Base-by-base conservation (phyloP, 2,797 vertebrate genomes). In the Borostomias antarcticus region DNA sequence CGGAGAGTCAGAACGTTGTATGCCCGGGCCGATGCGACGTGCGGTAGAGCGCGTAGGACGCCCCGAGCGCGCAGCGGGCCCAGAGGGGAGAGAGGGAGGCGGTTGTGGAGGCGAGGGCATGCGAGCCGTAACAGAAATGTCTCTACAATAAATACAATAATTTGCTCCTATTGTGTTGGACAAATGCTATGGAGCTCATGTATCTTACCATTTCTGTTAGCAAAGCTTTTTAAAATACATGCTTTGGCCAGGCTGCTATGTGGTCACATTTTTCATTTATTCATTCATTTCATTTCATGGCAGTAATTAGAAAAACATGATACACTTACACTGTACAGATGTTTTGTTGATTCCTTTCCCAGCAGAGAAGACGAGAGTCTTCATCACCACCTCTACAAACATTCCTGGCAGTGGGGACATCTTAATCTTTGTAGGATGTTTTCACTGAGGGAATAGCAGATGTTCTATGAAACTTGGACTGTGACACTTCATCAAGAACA, bases 371-470 rank as follows among this genome's bases (percentile, higher is more conserved):
- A 54, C 26, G 29, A 61, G 48, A 48, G 15, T 30, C 37, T 48
- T 57, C 59, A 48, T 48, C 21, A 35, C 8, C 1, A 25, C 32
- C 33, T 5, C 15, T 56, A 56, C 26, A 56, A 28, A 56, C 56
- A 40, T 51, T 48, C 23, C 23, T 54, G 35, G 19, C 35, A 52
- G 65, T 52, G 40, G 8, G 3, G 40, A 62, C 4, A 1, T 43
- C 40, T 43, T 59, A 67, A 59, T 59, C 48, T 21, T 48, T 60
- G 10, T 5, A 13, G 65, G 47, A 67, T 59, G 56, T 67, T 67
- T 58, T 33, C 23, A 23, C 13, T 48, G 26, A n/a, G 45, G 47
- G 51, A 37, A 52, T 1, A 54, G 48, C 62, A 53, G 57, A 60
- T 30, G 33, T 47, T 56, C 28, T n/a, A 29, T 32, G 15, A 29